A percentile compares a stretch with the other conserved stretches of the same genome.
phyloP scores from a whole-genome alignment of 1,140 invertebrate genomes.

The Monochamus saltuarius region DNA sequence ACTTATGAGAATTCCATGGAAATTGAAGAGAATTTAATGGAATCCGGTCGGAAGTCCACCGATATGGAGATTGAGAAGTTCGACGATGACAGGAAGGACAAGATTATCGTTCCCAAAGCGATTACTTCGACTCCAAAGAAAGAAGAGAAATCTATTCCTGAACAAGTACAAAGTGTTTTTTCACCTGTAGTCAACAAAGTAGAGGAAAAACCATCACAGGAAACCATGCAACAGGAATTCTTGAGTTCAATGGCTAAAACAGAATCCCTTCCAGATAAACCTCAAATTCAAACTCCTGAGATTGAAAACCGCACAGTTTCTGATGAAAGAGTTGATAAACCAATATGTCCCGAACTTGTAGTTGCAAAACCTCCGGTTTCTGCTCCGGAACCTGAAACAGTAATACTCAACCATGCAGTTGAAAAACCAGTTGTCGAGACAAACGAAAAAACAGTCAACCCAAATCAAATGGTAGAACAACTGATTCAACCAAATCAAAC shows the following conservation, averaged over 20 bases:
- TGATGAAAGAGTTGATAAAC: not conserved
- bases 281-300: not conserved
- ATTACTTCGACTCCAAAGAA: not conserved
- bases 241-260: not conserved
- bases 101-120: conserved; percentile 10
- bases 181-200: not conserved
- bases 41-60: conserved; percentile 35
- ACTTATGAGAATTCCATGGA: conserved; percentile 18
- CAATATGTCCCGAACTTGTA: not conserved
- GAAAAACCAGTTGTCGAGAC: not conserved
- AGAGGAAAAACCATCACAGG: not conserved
- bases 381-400: not conserved
- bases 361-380: not conserved
- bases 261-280: not conserved
- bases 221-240: not conserved
- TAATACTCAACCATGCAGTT: not conserved
- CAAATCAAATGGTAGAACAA: not conserved
- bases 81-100: conserved; percentile 23
- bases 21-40: conserved; percentile 14
- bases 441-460: not conserved
- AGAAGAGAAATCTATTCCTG: not conserved
- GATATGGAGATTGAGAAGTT: conserved; percentile 44
- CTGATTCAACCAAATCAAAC: not conserved
- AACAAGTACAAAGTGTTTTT: not conserved
- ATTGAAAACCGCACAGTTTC: not conserved